Evolutionary conservation across 2,797 vertebrate species (phyloP), one percentile per base, ranked within the genome.

Genomic region (Macropodus opercularis): DNA sequence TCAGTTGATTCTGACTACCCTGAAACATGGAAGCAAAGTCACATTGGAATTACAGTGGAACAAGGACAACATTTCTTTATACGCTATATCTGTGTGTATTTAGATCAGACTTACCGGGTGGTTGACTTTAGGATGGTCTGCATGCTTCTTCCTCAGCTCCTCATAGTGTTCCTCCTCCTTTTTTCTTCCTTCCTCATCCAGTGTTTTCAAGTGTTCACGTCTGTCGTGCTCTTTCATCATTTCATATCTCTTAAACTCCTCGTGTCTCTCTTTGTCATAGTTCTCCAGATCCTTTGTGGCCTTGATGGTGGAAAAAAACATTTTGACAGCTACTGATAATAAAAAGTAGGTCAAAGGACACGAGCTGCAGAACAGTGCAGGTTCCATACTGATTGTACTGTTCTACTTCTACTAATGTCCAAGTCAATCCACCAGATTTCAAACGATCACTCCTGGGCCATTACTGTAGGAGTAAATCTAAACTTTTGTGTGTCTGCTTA

Each of bases 141-240:
- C 94, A 26, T 99, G 97, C 64, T 97, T 99, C 91, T 94, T 98
- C 91, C 89, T 98, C 95, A 98, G 92, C 81, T 98, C 95, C 65
- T 96, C 93, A 66, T 94, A 97, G 79, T 94, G 96, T 34, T 94
- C 91, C 85, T 99, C 94, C 82, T 98, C 96, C 72, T 89, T 92
- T 63, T 82, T 93, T 60, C 95, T 94, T 61, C 92, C 93, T 3
- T 96, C 95, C 60, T 98, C 96, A 34, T 93, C 93, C 52, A 99
- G 83, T 14, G 94, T 92, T 92, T 96, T 99, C 80, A 99, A 90
- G 84, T 97, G 95, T 64, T 98, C 98, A 60, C 77, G 90, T 55
- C 97, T 91, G 71, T 98, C 96, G 0, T 99, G 96, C 71, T 99
- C 98, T 83, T 99, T 98, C 94, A 94, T 94, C 98, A 99, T 99